Conservation (phyloP, 2,113 vertebrate species). For the Halcyon malimbica region DNA sequence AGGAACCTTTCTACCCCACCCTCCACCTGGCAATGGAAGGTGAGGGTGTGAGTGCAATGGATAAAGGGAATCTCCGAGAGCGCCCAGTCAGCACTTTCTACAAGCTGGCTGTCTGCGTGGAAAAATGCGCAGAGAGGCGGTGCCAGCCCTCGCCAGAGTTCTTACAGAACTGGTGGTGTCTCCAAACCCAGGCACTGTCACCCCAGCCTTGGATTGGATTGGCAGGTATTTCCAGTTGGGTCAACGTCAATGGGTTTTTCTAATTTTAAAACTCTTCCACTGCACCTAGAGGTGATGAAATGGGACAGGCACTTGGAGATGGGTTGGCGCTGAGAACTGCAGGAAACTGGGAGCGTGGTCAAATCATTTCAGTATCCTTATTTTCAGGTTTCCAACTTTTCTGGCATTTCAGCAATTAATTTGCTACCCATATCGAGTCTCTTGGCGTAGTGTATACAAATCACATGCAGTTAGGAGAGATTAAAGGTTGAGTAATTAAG, state of each 20-base stretch:
- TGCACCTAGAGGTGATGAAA: neutral
- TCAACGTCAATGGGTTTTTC: neutral
- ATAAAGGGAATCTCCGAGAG: neutral
- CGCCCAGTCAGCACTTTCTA: neutral
- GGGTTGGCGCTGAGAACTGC: neutral
- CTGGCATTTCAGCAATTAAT: neutral
- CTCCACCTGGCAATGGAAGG: neutral
- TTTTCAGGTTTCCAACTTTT: neutral
- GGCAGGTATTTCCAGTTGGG: neutral
- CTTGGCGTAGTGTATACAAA: neutral
- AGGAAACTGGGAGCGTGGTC: neutral
- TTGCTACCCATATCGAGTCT: neutral
- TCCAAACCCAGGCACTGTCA: neutral
- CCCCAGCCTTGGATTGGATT: neutral
- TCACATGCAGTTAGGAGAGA: neutral
- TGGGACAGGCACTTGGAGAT: neutral
- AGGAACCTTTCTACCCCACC: neutral
- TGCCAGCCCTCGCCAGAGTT: neutral
- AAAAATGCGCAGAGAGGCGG: neutral
- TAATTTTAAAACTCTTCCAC: neutral
- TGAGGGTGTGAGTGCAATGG: fast-evolving
- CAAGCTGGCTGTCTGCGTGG: fast-evolving
- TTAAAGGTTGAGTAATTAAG: neutral
- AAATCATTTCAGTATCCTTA: neutral
- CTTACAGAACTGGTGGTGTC: neutral